Evolutionary conservation across 2,888 invertebrate genomes (phyloP).

Genomic region (Crematogaster levior): DNA sequence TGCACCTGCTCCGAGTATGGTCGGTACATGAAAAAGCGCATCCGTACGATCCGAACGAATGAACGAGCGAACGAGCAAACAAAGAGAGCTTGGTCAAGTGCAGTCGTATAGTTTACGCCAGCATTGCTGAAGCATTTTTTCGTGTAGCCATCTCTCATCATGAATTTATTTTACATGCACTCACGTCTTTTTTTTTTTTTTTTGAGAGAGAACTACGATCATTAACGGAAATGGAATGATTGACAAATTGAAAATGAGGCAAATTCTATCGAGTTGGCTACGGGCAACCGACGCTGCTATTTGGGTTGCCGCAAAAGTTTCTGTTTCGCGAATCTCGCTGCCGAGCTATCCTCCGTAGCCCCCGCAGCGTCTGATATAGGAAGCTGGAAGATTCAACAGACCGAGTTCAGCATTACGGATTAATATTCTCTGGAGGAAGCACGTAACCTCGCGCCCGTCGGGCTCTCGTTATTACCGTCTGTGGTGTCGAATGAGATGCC

Average conservation of each 20-base stretch:
- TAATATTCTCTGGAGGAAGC: constrained; percentile 72
- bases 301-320: constrained; percentile 36
- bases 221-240: neutral
- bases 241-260: neutral
- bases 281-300: neutral
- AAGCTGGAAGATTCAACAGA: constrained; percentile 68
- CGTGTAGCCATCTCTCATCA: neutral
- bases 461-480: constrained; percentile 70
- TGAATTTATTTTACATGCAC: neutral
- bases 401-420: constrained; percentile 75
- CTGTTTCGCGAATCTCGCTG: constrained; percentile 22
- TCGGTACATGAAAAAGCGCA: constrained; percentile 51
- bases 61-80: constrained; percentile 36
- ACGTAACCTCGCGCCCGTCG: constrained; percentile 67
- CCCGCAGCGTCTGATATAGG: constrained; percentile 59
- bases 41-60: constrained; percentile 46
- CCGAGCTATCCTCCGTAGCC: constrained; percentile 37
- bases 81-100: constrained; percentile 39
- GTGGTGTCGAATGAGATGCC: constrained; percentile 71
- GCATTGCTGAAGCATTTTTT: constrained; percentile 10
- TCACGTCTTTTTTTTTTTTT: too few species aligned
- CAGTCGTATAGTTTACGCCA: constrained; percentile 36
- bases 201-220: too few species aligned
- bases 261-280: neutral
- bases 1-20: constrained; percentile 49